phyloP scores from a whole-genome alignment of 2,113 vertebrate genomes.

The Myocastor coypus region DNA sequence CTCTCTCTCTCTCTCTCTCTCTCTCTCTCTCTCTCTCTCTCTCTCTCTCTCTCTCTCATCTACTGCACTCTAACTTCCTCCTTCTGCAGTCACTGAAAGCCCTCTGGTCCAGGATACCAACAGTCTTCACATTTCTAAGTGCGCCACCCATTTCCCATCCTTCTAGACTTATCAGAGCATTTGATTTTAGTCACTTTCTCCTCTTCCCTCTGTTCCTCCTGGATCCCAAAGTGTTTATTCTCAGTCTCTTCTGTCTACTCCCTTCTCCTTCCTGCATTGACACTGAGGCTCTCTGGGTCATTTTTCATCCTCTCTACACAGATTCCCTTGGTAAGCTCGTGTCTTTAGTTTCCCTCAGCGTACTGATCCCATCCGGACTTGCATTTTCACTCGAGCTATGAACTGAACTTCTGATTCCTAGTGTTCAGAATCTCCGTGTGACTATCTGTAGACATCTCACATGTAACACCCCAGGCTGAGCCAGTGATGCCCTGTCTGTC shows the following conservation, averaged over 20 bases:
- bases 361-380: not conserved
- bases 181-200: not conserved
- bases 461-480: not conserved
- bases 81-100: not conserved
- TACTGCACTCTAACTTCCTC: not conserved
- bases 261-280: rapidly evolving
- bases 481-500: not conserved
- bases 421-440: not conserved
- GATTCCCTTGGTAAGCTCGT: not conserved
- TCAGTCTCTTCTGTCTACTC: not conserved
- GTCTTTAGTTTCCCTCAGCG: not conserved
- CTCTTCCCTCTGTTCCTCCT: not conserved
- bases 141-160: not conserved
- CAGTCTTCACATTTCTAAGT: not conserved
- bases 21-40: not conserved
- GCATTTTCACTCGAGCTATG: not conserved
- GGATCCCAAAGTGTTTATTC: not conserved
- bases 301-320: not conserved
- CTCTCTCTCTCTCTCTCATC: not conserved
- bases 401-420: not conserved
- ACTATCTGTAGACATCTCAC: not conserved
- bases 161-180: not conserved
- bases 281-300: not conserved
- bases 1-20: not conserved
- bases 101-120: not conserved